Base-by-base conservation (phyloP, 1,140 invertebrate species). In the Drosophila quadrilineata region DNA sequence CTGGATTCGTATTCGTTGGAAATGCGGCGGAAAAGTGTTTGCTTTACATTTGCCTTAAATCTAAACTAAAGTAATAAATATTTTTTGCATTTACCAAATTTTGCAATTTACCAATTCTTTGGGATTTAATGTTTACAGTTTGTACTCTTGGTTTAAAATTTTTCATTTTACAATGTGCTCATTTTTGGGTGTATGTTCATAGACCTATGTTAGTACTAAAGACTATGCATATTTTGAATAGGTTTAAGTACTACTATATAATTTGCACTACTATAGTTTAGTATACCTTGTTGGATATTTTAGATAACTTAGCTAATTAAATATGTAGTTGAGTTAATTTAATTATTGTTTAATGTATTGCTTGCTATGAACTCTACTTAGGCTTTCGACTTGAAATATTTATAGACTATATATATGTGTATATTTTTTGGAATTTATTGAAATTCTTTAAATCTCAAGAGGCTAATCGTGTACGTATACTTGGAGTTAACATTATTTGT, bases 11-110 rank as follows among this genome's bases (percentile, higher is more conserved):
- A n/a, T n/a, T n/a, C n/a, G n/a, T n/a, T n/a, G n/a, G n/a, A n/a
- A n/a, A n/a, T n/a, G n/a, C n/a, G n/a, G n/a, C n/a, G n/a, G 70
- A 79, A 85, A 84, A 84, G 79, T 84, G 79, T 84, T 84, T 84
- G 79, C 79, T 76, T 84, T 84, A 84, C 79, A 84, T 41, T 64
- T 46, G 35, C 54, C n/a, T 60, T 75, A 66, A 9, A 10, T 29
- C 40, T 82, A 72, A 5, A 0, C 28, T 58, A 56, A 63, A 14
- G 28, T 58, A 22, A n/a, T n/a, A n/a, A 8, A 3, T 71, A 57
- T 1, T 28, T 28, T n/a, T 41, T 5, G 6, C 6, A 28, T 9
- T 57, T 58, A 38, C 35, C n/a, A n/a, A n/a, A n/a, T n/a, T 72
- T 58, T 58, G 41, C 60, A n/a, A n/a, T n/a, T 74, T 43, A 68